phyloP scores from a whole-genome alignment of 2,797 vertebrate species.

The Morelia viridis region DNA sequence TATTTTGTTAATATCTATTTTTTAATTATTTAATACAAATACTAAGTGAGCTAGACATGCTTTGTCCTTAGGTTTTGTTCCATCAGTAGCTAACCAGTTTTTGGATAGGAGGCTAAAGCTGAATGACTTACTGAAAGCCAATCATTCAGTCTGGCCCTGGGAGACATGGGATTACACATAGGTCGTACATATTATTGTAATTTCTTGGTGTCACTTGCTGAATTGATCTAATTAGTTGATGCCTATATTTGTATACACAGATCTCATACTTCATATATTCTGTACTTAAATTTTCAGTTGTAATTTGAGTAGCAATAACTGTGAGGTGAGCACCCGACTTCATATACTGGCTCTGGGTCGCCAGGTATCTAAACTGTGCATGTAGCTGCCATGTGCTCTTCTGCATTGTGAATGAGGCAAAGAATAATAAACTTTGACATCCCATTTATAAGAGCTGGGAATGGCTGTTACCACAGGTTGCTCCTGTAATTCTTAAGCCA shows the following conservation, averaged over 20 bases:
- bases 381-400: neutral
- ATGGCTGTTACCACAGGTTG: neutral
- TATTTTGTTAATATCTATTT: conserved; percentile 1
- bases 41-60: neutral
- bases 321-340: neutral
- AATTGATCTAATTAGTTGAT: neutral
- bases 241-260: neutral
- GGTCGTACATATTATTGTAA: neutral
- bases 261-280: neutral
- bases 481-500: neutral
- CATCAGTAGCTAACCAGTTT: neutral
- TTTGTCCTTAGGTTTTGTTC: neutral
- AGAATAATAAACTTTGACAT: neutral
- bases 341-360: neutral
- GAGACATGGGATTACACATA: neutral
- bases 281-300: neutral
- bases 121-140: neutral
- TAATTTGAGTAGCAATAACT: neutral
- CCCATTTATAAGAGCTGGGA: neutral
- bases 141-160: neutral
- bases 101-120: neutral
- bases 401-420: neutral
- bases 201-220: neutral
- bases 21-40: neutral
- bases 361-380: neutral